phyloP scores from a whole-genome alignment of 2,888 invertebrate species.

The Pristionchus maxplancki region DNA sequence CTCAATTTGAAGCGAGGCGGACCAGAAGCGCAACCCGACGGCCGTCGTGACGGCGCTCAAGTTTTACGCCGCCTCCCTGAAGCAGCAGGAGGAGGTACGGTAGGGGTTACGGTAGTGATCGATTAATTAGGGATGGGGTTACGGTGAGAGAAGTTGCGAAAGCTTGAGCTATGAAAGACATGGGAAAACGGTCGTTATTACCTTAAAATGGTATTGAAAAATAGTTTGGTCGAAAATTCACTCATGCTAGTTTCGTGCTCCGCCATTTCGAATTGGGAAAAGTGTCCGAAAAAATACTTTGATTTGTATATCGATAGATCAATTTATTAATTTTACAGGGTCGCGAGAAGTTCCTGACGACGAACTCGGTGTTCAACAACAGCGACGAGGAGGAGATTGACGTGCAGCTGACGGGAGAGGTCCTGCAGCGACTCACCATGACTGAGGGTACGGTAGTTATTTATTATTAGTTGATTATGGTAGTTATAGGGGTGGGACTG shows the following conservation, averaged over 20 bases:
- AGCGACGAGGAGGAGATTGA: conserved; percentile 57
- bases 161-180: neutral
- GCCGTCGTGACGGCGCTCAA: conserved; percentile 87
- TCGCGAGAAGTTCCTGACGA: conserved; percentile 50
- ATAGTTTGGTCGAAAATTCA: no score
- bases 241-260: no score
- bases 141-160: no score
- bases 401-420: conserved; percentile 65
- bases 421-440: conserved; percentile 59
- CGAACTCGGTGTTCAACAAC: conserved; percentile 52
- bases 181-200: neutral
- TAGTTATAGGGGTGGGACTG: neutral
- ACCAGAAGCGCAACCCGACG: conserved; percentile 89
- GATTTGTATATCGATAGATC: neutral
- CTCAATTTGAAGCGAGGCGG: conserved; percentile 69
- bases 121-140: no score
- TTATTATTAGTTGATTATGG: neutral
- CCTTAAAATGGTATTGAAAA: no score
- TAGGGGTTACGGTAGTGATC: neutral
- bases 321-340: neutral
- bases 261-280: no score
- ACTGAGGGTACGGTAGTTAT: conserved; percentile 50
- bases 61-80: conserved; percentile 84
- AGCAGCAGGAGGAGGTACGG: conserved; percentile 70
- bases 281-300: no score